Base-by-base conservation (phyloP, 1,140 invertebrate species). In the Apocrypta bakeri region DNA sequence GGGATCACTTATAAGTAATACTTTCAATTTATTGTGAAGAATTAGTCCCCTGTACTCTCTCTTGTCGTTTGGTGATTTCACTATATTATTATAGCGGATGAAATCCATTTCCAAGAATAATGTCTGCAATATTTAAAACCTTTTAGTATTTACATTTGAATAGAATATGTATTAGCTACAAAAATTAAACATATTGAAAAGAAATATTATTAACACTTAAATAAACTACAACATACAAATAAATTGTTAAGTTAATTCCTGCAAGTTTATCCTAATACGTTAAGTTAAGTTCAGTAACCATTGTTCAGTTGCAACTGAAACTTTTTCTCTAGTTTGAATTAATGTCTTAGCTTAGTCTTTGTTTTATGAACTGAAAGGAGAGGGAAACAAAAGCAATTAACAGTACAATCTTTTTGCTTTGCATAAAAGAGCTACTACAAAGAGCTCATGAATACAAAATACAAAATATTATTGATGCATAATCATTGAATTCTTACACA, bases 1-100 rank as follows among this genome's bases (percentile, higher is more conserved):
- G 9, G 95, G 94, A 93, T 99, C 98, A 90, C 97, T 98, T 79
- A 99, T 95, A 0, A 99, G 91, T 27, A 99, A 88, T 6, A 98
- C 95, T 92, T 97, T 98, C 88, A 99, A 93, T 48, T 95, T 94
- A 93, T 99, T 99, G 2, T 93, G 92, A 14, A 99, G 91, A 80
- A 96, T 92, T 17, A 99, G 90, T 3, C 97, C 98, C 84, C 97
- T 93, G 88, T 99, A 98, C 1, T 91, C 86, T 71, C 96, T 91
- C 85, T 96, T 95, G 88, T 98, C 97, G 87, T 96, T 95, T 79
- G 93, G 92, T 1, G 96, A 97, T 88, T 97, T 97, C 31, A 93
- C 91, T 42, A 98, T 96, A 82, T 95, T 92, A 66, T 97, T 73
- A 71, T 82, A 89, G 33, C 88, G 85, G 76, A 0, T 37, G 83